A percentile compares a stretch with the other conserved stretches of the same genome.
Conservation (phyloP, 2,797 vertebrate species). For the Halcyon smyrnensis region DNA sequence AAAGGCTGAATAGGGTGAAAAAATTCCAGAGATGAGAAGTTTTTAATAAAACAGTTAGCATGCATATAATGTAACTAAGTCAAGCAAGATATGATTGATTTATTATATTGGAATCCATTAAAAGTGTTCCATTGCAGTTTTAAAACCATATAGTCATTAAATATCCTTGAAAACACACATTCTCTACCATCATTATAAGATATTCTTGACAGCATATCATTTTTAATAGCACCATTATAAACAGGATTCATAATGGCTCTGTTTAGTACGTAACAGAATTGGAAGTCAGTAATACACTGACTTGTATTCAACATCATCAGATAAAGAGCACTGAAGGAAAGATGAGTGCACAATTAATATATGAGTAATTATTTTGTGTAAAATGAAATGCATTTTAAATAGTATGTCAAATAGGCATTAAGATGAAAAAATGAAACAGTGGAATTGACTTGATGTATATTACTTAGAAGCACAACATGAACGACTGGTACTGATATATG, state of each 20-base stretch:
- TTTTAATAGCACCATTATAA: conserved; percentile 79
- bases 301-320: conserved; percentile 49
- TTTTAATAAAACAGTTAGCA: conserved; percentile 54
- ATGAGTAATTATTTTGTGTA: conserved; percentile 49
- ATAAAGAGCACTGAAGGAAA: conserved; percentile 18
- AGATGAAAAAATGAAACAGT: conserved; percentile 47
- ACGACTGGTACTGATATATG: conserved; percentile 44
- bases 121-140: conserved; percentile 71
- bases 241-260: conserved; percentile 72
- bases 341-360: conserved; percentile 65
- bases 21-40: neutral
- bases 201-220: conserved; percentile 77
- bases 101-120: conserved; percentile 74
- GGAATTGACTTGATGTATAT: conserved; percentile 39
- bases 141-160: conserved; percentile 73
- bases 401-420: conserved; percentile 16
- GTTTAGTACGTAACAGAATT: conserved; percentile 63
- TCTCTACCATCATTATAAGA: conserved; percentile 69
- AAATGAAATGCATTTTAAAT: conserved; percentile 22
- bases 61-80: conserved; percentile 29
- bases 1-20: neutral
- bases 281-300: conserved; percentile 45
- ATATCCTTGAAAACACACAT: conserved; percentile 73
- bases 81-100: conserved; percentile 72
- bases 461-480: conserved; percentile 52